A percentile compares a stretch with the other conserved stretches of the same genome.
Evolutionary conservation across 2,888 invertebrate genomes (phyloP).

Genomic region (Pristionchus arcanus): DNA sequence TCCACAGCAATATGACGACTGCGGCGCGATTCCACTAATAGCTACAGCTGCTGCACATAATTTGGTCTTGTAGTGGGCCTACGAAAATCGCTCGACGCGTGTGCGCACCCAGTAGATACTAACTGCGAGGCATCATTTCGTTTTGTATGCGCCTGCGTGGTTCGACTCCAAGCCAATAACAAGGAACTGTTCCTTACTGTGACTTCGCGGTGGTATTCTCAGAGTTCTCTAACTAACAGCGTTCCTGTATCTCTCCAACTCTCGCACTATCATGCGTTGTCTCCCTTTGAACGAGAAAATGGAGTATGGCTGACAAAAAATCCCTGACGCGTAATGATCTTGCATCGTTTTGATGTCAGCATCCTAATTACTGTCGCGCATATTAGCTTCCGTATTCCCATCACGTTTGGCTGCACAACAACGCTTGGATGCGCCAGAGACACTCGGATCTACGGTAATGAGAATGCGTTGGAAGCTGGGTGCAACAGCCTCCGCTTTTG

Average conservation of each 20-base stretch:
- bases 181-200: slow-evolving; percentile 1
- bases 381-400: background rate
- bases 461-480: background rate
- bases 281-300: background rate
- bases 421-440: background rate
- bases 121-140: background rate
- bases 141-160: background rate
- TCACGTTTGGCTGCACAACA: background rate
- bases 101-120: background rate
- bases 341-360: background rate
- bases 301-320: background rate
- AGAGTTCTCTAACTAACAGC: background rate
- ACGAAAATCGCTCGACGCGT: no score
- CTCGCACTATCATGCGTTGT: background rate
- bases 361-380: background rate
- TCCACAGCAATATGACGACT: no score
- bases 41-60: no score
- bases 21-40: no score
- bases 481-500: background rate
- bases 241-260: background rate
- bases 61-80: no score
- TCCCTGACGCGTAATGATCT: background rate
- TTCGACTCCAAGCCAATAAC: background rate
- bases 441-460: background rate
- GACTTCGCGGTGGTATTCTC: background rate